phyloP scores from a whole-genome alignment of 2,113 vertebrate genomes.

The Tinamus guttatus region DNA sequence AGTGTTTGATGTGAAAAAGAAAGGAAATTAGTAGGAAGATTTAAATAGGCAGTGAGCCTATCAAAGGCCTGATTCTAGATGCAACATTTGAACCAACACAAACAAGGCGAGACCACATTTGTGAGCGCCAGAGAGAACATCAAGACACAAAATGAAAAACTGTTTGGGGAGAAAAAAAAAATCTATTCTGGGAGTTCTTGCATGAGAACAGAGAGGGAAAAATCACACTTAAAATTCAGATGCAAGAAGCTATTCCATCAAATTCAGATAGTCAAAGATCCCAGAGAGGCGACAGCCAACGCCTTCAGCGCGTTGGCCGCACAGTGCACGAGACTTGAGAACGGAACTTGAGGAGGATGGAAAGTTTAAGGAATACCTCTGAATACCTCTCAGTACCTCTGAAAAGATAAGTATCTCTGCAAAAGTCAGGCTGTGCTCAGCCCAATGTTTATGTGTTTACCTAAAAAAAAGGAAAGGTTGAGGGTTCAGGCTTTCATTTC shows the following conservation, averaged over 20 bases:
- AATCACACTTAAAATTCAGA: background rate
- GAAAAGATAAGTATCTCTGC: background rate
- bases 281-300: background rate
- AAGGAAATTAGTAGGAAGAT: background rate
- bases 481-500: background rate
- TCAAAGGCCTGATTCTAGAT: background rate
- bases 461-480: background rate
- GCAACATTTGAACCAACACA: background rate
- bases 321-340: background rate
- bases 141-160: background rate
- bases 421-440: background rate
- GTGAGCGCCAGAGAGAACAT: background rate
- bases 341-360: background rate
- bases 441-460: background rate
- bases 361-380: too few relatives aligned
- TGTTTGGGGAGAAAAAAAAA: too few relatives aligned
- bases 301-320: background rate
- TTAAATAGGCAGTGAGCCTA: background rate
- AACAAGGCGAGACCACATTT: background rate
- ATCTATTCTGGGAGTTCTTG: background rate
- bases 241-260: background rate
- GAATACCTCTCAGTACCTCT: background rate
- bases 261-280: background rate
- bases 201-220: background rate
- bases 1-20: fast-evolving